phyloP scores from a whole-genome alignment of 2,888 invertebrate genomes.

The Drosophila paramelanica region DNA sequence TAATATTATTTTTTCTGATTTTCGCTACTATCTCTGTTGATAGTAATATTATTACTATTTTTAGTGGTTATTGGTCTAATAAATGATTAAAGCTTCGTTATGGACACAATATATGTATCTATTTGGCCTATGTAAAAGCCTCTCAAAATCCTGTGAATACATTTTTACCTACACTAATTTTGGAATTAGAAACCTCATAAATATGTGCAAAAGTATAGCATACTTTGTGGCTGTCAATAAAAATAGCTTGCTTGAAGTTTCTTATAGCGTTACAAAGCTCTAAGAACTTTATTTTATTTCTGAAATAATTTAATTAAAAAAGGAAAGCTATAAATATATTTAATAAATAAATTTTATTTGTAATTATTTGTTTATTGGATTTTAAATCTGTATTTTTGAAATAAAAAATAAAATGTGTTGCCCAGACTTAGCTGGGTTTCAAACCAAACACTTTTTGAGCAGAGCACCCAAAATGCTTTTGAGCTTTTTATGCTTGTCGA shows the following conservation, averaged over 20 bases:
- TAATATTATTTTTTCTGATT: too few relatives aligned
- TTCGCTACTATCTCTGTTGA: too few relatives aligned
- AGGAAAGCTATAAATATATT: too few relatives aligned
- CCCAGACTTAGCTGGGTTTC: not conserved
- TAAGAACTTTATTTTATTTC: too few relatives aligned
- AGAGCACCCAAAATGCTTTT: not conserved
- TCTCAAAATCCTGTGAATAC: too few relatives aligned
- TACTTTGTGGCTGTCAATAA: slow-evolving; percentile 4
- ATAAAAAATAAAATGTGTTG: too few relatives aligned
- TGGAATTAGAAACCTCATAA: not conserved
- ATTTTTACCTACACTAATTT: not conserved
- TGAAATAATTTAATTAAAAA: too few relatives aligned
- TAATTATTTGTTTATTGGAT: too few relatives aligned
- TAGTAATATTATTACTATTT: too few relatives aligned
- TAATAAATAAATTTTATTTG: too few relatives aligned
- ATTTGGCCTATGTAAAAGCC: not conserved
- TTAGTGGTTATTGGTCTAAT: not conserved
- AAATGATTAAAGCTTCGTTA: not conserved
- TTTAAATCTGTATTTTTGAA: too few relatives aligned
- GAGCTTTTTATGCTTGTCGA: rapidly evolving
- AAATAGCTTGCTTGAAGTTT: not conserved
- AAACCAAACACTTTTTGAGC: not conserved
- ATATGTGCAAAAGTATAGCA: slow-evolving; percentile 4
- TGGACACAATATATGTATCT: not conserved
- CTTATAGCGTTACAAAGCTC: not conserved